phyloP scores from a whole-genome alignment of 2,113 vertebrate species.

The Myotis brandtii region DNA sequence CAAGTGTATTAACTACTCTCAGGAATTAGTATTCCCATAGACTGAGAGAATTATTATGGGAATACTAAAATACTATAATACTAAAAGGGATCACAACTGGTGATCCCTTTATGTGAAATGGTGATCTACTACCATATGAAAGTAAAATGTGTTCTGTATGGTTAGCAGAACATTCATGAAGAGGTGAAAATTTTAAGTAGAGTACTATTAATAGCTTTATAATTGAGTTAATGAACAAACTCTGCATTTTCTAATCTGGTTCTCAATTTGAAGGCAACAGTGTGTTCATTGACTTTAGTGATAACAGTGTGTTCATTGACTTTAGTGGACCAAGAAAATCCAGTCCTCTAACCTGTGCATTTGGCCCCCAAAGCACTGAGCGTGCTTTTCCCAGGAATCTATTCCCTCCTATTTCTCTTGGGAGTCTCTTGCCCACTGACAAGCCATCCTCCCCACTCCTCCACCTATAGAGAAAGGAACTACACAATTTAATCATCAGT shows the following conservation, averaged over 20 bases:
- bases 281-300: too few species aligned
- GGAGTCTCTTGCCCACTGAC: not conserved
- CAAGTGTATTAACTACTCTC: not conserved
- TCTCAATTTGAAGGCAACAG: slow-evolving; percentile 43
- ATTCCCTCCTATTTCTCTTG: not conserved
- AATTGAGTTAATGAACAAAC: slow-evolving; percentile 10
- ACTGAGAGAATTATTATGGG: not conserved
- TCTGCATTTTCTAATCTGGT: not conserved
- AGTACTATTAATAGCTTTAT: not conserved
- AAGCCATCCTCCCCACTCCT: not conserved
- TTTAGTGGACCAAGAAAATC: not conserved
- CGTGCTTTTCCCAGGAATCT: not conserved
- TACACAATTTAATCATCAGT: not conserved
- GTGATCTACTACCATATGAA: not conserved
- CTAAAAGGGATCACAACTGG: too few species aligned
- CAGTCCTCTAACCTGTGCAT: not conserved
- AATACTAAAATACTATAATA: too few species aligned
- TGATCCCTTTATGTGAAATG: not conserved
- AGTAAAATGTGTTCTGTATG: not conserved
- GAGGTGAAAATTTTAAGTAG: not conserved
- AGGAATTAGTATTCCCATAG: not conserved
- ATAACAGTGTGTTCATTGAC: not conserved
- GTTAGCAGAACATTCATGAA: slow-evolving; percentile 28
- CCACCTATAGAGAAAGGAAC: not conserved
- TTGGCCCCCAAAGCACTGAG: not conserved